phyloP scores from a whole-genome alignment of 2,888 invertebrate genomes.

The Dione juno region DNA sequence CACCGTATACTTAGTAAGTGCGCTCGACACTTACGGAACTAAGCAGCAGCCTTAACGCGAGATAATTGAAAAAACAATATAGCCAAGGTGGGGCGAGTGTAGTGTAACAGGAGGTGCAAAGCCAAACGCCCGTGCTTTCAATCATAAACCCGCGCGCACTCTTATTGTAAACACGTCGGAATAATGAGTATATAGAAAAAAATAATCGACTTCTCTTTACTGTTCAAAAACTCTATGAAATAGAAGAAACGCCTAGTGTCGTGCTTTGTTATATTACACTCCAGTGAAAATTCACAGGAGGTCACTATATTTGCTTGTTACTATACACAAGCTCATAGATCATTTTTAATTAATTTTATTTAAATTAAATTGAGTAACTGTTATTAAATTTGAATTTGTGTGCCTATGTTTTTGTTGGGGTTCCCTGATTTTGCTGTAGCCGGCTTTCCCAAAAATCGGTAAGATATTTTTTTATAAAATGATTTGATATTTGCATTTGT shows the following conservation, averaged over 20 bases:
- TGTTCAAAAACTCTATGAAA: conserved; percentile 55
- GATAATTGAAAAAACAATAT: conserved; percentile 66
- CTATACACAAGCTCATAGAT: conserved; percentile 9
- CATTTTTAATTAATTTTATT: conserved; percentile 40
- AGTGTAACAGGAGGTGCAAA: conserved; percentile 60
- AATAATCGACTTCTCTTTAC: background rate
- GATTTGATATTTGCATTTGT: background rate
- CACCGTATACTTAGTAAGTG: conserved; percentile 40
- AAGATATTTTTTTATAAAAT: background rate
- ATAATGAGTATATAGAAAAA: background rate
- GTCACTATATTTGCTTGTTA: conserved; percentile 61
- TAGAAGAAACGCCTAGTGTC: conserved; percentile 65
- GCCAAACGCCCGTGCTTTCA: conserved; percentile 56
- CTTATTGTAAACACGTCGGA: conserved; percentile 59
- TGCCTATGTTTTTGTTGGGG: conserved; percentile 36
- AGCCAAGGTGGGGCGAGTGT: conserved; percentile 61
- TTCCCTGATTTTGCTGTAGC: conserved; percentile 38
- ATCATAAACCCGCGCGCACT: conserved; percentile 56
- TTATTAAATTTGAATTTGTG: conserved; percentile 40
- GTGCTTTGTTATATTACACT: conserved; percentile 64
- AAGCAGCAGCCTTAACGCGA: conserved; percentile 58
- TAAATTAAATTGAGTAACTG: conserved; percentile 41
- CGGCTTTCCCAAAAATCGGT: conserved; percentile 15
- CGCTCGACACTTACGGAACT: conserved; percentile 37
- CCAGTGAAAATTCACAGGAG: conserved; percentile 71